These are phyloP conservation scores for Isurus oxyrinchus DNA, from an alignment of 2,113 vertebrate species.

Conservation along the genomic window DNA sequence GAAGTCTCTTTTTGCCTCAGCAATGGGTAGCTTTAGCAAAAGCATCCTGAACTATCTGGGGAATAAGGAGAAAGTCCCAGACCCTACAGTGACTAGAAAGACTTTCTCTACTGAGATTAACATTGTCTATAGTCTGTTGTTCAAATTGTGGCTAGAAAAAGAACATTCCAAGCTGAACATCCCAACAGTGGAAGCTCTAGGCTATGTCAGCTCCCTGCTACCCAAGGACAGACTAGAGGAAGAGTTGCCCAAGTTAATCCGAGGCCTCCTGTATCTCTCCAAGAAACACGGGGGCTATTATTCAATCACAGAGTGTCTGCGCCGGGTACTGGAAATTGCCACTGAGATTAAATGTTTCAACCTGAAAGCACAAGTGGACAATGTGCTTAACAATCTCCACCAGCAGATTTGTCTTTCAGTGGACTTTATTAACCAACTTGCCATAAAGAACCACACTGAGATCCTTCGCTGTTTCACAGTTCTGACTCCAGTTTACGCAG, in stretches of 20 bases:
- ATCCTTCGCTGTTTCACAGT: constrained; percentile 81
- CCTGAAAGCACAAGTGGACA: constrained; percentile 73
- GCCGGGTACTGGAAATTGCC: constrained; percentile 77
- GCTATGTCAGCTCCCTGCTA: constrained; percentile 80
- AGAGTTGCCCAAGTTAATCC: constrained; percentile 77
- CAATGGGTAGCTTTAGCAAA: constrained; percentile 80
- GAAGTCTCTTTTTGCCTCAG: constrained; percentile 79
- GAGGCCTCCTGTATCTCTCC: constrained; percentile 71
- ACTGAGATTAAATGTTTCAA: constrained; percentile 74
- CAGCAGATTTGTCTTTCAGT: constrained; percentile 77
- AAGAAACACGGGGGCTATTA: constrained; percentile 78
- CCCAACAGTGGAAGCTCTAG: constrained; percentile 76
- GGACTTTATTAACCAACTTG: constrained; percentile 65
- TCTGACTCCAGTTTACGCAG: constrained; percentile 71
- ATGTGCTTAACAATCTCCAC: constrained; percentile 66
- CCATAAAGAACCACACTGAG: constrained; percentile 80
- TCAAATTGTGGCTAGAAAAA: constrained; percentile 75
- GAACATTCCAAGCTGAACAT: constrained; percentile 63
- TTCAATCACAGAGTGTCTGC: constrained; percentile 79
- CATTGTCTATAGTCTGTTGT: constrained; percentile 75
- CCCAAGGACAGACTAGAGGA: constrained; percentile 80
- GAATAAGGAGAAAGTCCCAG: constrained; percentile 82
- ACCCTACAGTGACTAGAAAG: constrained; percentile 82
- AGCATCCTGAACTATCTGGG: constrained; percentile 83
- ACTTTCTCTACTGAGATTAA: constrained; percentile 75